phyloP scores from a whole-genome alignment of 2,888 invertebrate genomes.

The Sisyra nigra region DNA sequence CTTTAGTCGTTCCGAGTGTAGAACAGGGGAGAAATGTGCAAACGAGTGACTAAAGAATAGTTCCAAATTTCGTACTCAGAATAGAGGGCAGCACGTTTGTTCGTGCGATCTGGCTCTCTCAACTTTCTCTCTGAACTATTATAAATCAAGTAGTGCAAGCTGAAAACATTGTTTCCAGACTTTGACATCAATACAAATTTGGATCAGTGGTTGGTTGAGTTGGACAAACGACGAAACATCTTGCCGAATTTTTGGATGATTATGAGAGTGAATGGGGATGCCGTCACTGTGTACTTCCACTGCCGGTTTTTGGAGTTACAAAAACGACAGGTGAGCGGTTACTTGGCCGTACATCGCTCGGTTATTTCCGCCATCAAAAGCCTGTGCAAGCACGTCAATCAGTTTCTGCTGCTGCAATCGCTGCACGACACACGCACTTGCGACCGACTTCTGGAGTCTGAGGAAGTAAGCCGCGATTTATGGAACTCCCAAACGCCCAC shows the following conservation, averaged over 20 bases:
- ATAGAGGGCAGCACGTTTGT: too few relatives aligned
- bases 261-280: conserved; percentile 36
- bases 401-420: conserved; percentile 48
- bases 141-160: too few relatives aligned
- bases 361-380: conserved; percentile 37
- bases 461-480: conserved; percentile 24
- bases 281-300: conserved; percentile 49
- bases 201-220: conserved; percentile 35
- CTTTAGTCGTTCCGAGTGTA: too few relatives aligned
- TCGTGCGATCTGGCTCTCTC: too few relatives aligned
- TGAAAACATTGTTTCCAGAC: too few relatives aligned
- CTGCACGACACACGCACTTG: conserved; percentile 49
- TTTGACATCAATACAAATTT: conserved; percentile 36
- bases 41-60: too few relatives aligned
- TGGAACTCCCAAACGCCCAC: conserved; percentile 18
- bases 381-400: conserved; percentile 48
- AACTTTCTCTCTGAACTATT: too few relatives aligned
- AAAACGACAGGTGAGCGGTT: conserved; percentile 32
- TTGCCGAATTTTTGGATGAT: conserved; percentile 59
- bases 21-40: too few relatives aligned
- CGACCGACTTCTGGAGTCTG: conserved; percentile 47
- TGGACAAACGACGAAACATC: conserved; percentile 31
- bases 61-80: too few relatives aligned
- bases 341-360: conserved; percentile 32
- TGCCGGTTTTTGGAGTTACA: conserved; percentile 42